Percentiles rank a stretch among this genome's conserved stretches.
Evolutionary conservation across 2,888 invertebrate species (phyloP).

Genomic region (Callyntrura sp.): DNA sequence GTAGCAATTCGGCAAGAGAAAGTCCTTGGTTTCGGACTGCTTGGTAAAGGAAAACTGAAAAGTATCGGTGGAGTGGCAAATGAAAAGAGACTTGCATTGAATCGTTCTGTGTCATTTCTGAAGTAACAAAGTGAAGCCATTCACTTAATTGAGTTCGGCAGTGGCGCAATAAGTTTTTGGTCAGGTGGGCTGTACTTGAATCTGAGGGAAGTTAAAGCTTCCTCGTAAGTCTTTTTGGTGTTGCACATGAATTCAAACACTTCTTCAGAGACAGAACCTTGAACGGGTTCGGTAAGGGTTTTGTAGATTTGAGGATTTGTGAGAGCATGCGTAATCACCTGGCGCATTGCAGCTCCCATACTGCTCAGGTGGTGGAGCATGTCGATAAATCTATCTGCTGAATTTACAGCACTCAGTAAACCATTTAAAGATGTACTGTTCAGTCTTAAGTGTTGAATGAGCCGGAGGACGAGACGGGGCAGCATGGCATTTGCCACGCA

Average conservation of each 20-base stretch:
- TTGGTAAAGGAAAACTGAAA: slow-evolving; percentile 94
- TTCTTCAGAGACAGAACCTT: slow-evolving; percentile 87
- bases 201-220: slow-evolving; percentile 93
- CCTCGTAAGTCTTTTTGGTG: slow-evolving; percentile 91
- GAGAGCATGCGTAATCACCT: slow-evolving; percentile 95
- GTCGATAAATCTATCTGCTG: slow-evolving; percentile 94
- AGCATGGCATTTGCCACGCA: slow-evolving; percentile 97
- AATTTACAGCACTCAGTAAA: slow-evolving; percentile 89
- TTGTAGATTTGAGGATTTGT: slow-evolving; percentile 94
- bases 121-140: slow-evolving; percentile 87
- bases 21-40: slow-evolving; percentile 91
- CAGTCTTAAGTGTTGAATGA: slow-evolving; percentile 96
- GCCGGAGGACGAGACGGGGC: slow-evolving; percentile 95
- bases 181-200: slow-evolving; percentile 90
- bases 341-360: slow-evolving; percentile 98
- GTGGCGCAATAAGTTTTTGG: slow-evolving; percentile 91
- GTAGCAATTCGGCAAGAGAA: slow-evolving; percentile 92
- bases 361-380: slow-evolving; percentile 97
- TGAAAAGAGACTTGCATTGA: slow-evolving; percentile 97
- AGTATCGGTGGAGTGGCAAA: slow-evolving; percentile 97
- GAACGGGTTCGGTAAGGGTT: slow-evolving; percentile 86
- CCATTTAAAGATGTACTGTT: slow-evolving; percentile 89
- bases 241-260: slow-evolving; percentile 91
- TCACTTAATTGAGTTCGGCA: slow-evolving; percentile 93
- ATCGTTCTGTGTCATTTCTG: slow-evolving; percentile 88